Evolutionary conservation across 2,797 vertebrate genomes (phyloP), one percentile per base, ranked within the genome.

Genomic region (Loriculus beryllinus): DNA sequence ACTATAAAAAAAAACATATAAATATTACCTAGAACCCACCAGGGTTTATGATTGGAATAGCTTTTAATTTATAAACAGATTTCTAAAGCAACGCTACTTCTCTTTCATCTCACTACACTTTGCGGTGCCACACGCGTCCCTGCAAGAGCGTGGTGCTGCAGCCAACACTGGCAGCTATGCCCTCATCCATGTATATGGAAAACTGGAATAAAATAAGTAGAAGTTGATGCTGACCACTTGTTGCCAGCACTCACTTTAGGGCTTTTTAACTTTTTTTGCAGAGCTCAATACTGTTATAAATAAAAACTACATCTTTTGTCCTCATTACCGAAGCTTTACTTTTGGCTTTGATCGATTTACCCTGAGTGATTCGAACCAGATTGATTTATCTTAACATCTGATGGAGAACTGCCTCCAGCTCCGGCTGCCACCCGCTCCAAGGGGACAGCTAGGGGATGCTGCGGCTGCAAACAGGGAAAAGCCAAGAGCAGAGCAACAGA

Each of bases 401-500:
- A 14, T 4, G 40, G 52, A 31, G 65, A 70, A 20, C 4, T 4
- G 4, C 29, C 37, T 39, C 82, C 65, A 67, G 86, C 40, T 35
- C 78, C 1, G 49, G 6, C 63, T 35, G 82, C 48, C 65, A 37
- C 37, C 49, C 42, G 6, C 59, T 72, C 19, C 16, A 2, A 10
- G 18, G 43, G 59, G 54, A 76, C 4, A 14, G 29, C 59, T 14
- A 4, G 45, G 69, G 51, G 37, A 37, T 20, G 39, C 47, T 6
- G 26, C 0, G 48, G 54, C 85, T 87, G 72, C 79, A 84, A 82
- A 97, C 75, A 54, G 84, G 95, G 95, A 88, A 75, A 67, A 59
- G 33, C 92, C 95, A 82, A 94, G 96, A 15, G 23, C 33, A 68
- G 15, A 43, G 95, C 87, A n/a, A 59, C 31, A 22, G 60, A 6